A percentile compares a stretch with the other conserved stretches of the same genome.
Evolutionary conservation across 2,797 vertebrate genomes (phyloP).

Genomic region (Cercopithecus neglectus): DNA sequence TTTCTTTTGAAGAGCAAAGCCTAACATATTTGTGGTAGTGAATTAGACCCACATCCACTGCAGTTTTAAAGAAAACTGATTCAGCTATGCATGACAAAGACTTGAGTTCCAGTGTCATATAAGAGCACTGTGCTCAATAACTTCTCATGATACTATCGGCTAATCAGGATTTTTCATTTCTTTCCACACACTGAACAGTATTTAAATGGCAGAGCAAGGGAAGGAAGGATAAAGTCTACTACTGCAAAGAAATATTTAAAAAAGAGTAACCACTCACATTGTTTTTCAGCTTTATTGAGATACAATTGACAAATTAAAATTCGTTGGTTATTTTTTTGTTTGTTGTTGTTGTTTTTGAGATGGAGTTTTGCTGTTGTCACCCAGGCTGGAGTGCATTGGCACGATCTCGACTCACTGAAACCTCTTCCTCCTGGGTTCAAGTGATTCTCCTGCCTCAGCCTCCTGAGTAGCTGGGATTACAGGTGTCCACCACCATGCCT

Average conservation of each 20-base stretch:
- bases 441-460: too few species aligned
- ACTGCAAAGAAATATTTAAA: not conserved
- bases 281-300: not conserved
- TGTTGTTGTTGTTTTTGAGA: too few species aligned
- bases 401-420: too few species aligned
- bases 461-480: too few species aligned
- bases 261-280: not conserved
- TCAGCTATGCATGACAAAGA: not conserved
- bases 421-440: too few species aligned
- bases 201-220: not conserved
- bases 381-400: too few species aligned
- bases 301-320: not conserved
- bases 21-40: not conserved
- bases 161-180: not conserved
- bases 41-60: not conserved
- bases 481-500: accelerated
- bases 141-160: not conserved
- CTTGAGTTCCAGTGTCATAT: not conserved
- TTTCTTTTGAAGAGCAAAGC: not conserved
- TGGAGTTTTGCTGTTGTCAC: too few species aligned
- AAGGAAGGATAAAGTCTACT: not conserved
- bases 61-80: not conserved
- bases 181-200: not conserved
- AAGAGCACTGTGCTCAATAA: not conserved
- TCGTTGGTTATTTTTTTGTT: too few species aligned